Conservation (phyloP, 2,113 vertebrate species). For the Rhadina sibilatrix region DNA sequence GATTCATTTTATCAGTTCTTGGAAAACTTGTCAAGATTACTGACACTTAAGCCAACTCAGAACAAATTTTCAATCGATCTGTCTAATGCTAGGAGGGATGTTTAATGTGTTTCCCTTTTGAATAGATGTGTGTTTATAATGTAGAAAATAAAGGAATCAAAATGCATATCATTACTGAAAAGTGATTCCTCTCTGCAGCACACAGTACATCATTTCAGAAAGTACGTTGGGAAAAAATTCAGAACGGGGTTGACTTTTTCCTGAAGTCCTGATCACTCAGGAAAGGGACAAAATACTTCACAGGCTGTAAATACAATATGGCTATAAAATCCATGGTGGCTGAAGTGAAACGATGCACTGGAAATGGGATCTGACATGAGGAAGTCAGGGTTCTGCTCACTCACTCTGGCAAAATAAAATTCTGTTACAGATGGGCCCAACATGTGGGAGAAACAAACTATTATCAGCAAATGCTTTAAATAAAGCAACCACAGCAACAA, state of each 20-base stretch:
- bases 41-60: constrained; percentile 31
- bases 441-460: constrained; percentile 22
- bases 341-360: constrained; percentile 29
- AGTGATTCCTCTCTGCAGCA: not conserved
- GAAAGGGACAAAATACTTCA: constrained; percentile 18
- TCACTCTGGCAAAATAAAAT: constrained; percentile 39
- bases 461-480: constrained; percentile 31
- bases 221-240: not conserved
- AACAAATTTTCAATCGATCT: constrained; percentile 54
- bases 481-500: constrained; percentile 27
- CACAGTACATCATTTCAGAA: not conserved
- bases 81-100: constrained; percentile 24
- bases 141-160: not conserved
- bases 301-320: not conserved
- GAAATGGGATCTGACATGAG: constrained; percentile 53
- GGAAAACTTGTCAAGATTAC: constrained; percentile 56
- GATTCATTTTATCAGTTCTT: constrained; percentile 51
- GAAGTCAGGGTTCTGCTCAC: constrained; percentile 26
- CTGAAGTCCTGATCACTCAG: not conserved
- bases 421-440: constrained; percentile 34
- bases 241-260: not conserved
- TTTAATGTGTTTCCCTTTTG: constrained; percentile 26
- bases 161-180: not conserved
- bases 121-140: constrained; percentile 29
- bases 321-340: constrained; percentile 22